Percentiles rank a stretch among this genome's conserved stretches.
phyloP scores from a whole-genome alignment of 2,888 invertebrate species.

The Chrysodeixis includens region DNA sequence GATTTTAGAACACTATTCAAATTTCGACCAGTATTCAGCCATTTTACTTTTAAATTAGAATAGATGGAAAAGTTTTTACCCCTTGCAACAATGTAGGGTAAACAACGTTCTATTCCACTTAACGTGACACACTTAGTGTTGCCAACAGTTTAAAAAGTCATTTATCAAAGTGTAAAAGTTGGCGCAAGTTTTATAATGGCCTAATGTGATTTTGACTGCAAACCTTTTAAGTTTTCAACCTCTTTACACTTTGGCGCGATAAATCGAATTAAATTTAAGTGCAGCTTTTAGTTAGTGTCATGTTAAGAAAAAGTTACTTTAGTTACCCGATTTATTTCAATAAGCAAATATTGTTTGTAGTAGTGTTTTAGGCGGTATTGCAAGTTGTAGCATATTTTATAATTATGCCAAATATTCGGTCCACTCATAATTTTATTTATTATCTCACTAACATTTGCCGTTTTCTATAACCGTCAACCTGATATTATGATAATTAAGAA shows the following conservation, averaged over 20 bases:
- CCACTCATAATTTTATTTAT: too few species aligned
- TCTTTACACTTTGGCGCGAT: conserved; percentile 61
- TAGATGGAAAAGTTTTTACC: conserved; percentile 18
- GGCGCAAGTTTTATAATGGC: conserved; percentile 76
- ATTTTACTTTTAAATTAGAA: conserved; percentile 7
- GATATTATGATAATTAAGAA: too few species aligned
- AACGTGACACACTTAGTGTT: conserved; percentile 67
- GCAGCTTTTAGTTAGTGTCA: conserved; percentile 44
- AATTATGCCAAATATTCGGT: too few species aligned
- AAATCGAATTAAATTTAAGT: conserved; percentile 74
- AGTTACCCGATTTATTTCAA: conserved; percentile 26
- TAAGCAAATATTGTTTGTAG: background rate
- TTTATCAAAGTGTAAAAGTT: conserved; percentile 78
- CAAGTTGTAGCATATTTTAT: too few species aligned
- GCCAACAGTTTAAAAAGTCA: conserved; percentile 84
- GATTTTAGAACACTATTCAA: background rate
- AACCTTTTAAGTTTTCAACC: conserved; percentile 77
- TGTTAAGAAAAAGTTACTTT: conserved; percentile 10
- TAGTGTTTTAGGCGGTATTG: background rate
- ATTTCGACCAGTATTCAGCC: background rate
- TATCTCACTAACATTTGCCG: too few species aligned
- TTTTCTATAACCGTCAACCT: too few species aligned
- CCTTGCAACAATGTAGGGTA: conserved; percentile 36
- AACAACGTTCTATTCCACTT: conserved; percentile 60
- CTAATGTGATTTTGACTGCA: conserved; percentile 80